Evolutionary conservation across 2,888 invertebrate species (phyloP).

Genomic region (Noctua janthina): DNA sequence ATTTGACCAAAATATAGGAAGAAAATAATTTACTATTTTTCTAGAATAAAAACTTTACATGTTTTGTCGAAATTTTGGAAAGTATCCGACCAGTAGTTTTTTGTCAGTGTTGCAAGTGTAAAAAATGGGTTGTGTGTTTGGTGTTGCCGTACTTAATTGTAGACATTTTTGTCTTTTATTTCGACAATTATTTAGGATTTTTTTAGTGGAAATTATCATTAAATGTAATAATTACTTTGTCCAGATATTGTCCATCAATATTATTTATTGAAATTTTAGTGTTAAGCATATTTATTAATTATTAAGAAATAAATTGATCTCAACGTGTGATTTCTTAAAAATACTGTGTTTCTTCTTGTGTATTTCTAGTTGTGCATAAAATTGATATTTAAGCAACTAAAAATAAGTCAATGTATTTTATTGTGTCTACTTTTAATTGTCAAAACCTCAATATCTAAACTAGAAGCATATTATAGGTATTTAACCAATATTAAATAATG

Average conservation of each 20-base stretch:
- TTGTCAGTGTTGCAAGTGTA: slow-evolving; percentile 62
- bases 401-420: slow-evolving; percentile 42
- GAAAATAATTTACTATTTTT: slow-evolving; percentile 81
- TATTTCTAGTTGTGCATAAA: slow-evolving; percentile 15
- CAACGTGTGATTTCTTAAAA: slow-evolving; percentile 37
- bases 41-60: slow-evolving; percentile 74
- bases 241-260: slow-evolving; percentile 44
- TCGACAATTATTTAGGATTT: not conserved
- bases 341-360: slow-evolving; percentile 22
- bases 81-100: slow-evolving; percentile 72
- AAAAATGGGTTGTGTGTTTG: slow-evolving; percentile 71
- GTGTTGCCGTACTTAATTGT: slow-evolving; percentile 64
- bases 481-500: slow-evolving; percentile 2
- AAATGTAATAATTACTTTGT: slow-evolving; percentile 33
- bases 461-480: not conserved
- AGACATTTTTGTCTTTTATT: slow-evolving; percentile 19
- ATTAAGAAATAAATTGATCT: slow-evolving; percentile 44
- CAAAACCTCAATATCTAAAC: not conserved
- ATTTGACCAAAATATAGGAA: slow-evolving; percentile 70
- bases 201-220: slow-evolving; percentile 7
- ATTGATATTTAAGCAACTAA: slow-evolving; percentile 25
- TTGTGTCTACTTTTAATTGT: slow-evolving; percentile 17
- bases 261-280: slow-evolving; percentile 51
- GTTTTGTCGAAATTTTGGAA: slow-evolving; percentile 71
- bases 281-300: slow-evolving; percentile 26